A percentile compares a stretch with the other conserved stretches of the same genome.
phyloP scores from a whole-genome alignment of 2,888 invertebrate species.

The Eustalomyia histrio region DNA sequence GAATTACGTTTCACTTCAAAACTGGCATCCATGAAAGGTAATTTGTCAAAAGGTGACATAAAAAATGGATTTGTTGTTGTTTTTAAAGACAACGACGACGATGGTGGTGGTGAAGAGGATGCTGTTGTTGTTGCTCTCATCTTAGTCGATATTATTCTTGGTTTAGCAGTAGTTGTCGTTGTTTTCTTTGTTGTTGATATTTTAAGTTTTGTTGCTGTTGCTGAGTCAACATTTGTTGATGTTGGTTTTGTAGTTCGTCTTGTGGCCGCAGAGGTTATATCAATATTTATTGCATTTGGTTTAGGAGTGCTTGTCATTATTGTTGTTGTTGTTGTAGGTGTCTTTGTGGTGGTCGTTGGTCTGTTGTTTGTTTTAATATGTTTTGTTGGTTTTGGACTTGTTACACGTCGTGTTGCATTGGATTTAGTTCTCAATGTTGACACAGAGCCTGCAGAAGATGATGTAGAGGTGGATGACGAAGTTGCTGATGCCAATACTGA shows the following conservation, averaged over 20 bases:
- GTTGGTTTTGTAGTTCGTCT: slow-evolving; percentile 55
- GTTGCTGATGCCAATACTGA: slow-evolving; percentile 50
- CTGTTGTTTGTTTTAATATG: slow-evolving; percentile 66
- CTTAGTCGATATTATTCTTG: slow-evolving; percentile 38
- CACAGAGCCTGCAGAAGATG: slow-evolving; percentile 28
- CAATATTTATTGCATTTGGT: slow-evolving; percentile 63
- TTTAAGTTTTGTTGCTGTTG: slow-evolving; percentile 38
- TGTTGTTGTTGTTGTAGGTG: slow-evolving; percentile 55
- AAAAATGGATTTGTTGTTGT: slow-evolving; percentile 73
- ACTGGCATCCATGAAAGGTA: slow-evolving; percentile 78
- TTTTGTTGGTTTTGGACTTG: slow-evolving; percentile 67
- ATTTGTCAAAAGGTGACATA: slow-evolving; percentile 77
- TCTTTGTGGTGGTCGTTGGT: slow-evolving; percentile 62
- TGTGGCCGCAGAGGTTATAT: slow-evolving; percentile 33
- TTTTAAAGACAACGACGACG: slow-evolving; percentile 47
- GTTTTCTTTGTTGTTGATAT: slow-evolving; percentile 38
- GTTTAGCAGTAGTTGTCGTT: slow-evolving; percentile 28
- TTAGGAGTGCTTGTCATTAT: slow-evolving; percentile 65
- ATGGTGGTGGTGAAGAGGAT: not conserved
- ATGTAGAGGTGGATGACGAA: slow-evolving; percentile 8
- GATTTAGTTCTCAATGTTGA: slow-evolving; percentile 55
- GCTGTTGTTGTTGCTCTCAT: slow-evolving; percentile 42
- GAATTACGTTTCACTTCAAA: slow-evolving; percentile 73
- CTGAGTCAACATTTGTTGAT: slow-evolving; percentile 47
- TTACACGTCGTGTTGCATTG: slow-evolving; percentile 62